A percentile compares a stretch with the other conserved stretches of the same genome.
phyloP scores from a whole-genome alignment of 2,888 invertebrate species.

The Theretra japonica region DNA sequence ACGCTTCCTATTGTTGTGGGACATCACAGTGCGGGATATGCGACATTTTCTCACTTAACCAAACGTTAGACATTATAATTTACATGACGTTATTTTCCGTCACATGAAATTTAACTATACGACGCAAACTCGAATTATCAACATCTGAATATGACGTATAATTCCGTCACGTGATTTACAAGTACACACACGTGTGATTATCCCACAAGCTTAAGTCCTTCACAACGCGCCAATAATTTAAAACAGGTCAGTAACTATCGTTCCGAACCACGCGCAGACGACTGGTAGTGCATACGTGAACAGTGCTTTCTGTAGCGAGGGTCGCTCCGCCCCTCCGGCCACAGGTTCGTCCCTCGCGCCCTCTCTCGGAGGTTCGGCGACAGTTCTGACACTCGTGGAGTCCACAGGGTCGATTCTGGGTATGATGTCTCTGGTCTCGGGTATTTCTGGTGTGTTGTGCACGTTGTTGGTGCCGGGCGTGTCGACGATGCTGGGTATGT shows the following conservation, averaged over 20 bases:
- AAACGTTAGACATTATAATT: neutral
- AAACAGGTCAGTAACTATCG: constrained; percentile 92
- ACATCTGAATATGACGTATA: too few species aligned
- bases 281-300: constrained; percentile 92
- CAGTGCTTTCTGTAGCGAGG: constrained; percentile 86
- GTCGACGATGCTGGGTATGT: constrained; percentile 60
- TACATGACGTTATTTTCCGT: neutral
- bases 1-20: constrained; percentile 9
- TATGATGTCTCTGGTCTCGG: constrained; percentile 37
- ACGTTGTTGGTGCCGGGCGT: constrained; percentile 62
- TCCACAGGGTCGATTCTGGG: constrained; percentile 28
- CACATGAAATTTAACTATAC: neutral
- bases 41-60: neutral
- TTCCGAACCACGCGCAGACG: constrained; percentile 93
- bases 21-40: neutral
- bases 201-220: neutral
- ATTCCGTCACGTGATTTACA: neutral
- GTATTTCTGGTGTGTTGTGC: constrained; percentile 47
- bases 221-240: constrained; percentile 72
- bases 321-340: constrained; percentile 68
- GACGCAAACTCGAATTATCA: too few species aligned
- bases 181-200: neutral
- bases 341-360: constrained; percentile 55
- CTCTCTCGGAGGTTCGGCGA: constrained; percentile 37
- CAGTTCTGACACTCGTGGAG: constrained; percentile 24